Percentiles rank a stretch among this genome's conserved stretches.
Evolutionary conservation across 2,888 invertebrate species (phyloP).

Genomic region (Thereva unica): DNA sequence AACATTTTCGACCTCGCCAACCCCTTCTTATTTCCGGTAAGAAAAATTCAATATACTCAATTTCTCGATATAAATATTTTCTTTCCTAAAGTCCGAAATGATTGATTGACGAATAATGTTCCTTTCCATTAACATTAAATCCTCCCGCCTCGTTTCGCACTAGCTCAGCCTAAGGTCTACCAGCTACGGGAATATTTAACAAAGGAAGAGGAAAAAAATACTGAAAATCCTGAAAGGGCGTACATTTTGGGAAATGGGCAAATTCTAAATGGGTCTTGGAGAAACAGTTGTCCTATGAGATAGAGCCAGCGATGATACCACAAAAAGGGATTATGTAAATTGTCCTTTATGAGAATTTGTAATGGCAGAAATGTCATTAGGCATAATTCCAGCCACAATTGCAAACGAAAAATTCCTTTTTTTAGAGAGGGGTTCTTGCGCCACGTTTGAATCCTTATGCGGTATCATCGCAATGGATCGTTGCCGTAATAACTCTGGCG

Average conservation of each 20-base stretch:
- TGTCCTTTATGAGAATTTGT: conserved; percentile 19
- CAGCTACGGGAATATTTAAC: neutral
- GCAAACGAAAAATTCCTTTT: neutral
- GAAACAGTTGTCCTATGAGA: no score
- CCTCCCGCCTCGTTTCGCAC: neutral
- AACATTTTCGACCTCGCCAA: no score
- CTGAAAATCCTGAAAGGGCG: neutral
- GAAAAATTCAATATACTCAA: no score
- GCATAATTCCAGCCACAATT: conserved; percentile 3
- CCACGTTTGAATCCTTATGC: neutral
- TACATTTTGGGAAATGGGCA: conserved; percentile 20
- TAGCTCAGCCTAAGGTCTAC: no score
- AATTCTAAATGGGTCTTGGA: conserved; percentile 5
- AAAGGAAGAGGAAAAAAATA: neutral
- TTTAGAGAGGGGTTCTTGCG: neutral
- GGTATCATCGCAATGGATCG: no score
- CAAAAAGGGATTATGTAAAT: conserved; percentile 29
- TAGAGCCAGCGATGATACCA: neutral
- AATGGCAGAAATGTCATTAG: conserved; percentile 27
- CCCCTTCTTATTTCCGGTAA: no score
- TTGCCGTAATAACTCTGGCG: no score
- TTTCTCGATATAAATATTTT: no score
- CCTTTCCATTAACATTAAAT: conserved; percentile 16
- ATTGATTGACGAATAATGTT: conserved; percentile 27
- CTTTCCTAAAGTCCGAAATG: conserved; percentile 16